Evolutionary conservation across 1,140 invertebrate genomes (phyloP).

Genomic region (Drosophila arawakana): DNA sequence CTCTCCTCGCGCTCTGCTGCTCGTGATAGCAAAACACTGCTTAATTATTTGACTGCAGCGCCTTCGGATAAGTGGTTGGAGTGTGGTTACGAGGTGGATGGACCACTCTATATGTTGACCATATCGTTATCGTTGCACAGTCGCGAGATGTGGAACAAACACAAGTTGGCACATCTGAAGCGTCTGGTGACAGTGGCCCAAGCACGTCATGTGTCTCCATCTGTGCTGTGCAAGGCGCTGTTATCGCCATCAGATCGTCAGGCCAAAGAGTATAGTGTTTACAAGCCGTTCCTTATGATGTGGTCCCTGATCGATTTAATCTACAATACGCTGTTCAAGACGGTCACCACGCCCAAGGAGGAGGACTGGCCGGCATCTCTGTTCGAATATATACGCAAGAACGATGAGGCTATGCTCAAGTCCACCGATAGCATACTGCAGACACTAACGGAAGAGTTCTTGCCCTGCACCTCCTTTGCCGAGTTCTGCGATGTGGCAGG

Average conservation of each 20-base stretch:
- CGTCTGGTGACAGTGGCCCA: conserved; percentile 93
- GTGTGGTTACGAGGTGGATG: conserved; percentile 94
- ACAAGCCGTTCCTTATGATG: conserved; percentile 94
- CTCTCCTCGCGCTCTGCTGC: conserved; percentile 80
- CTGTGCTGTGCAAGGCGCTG: conserved; percentile 86
- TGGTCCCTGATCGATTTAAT: conserved; percentile 92
- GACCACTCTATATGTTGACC: conserved; percentile 93
- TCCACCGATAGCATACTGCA: conserved; percentile 93
- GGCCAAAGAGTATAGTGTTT: conserved; percentile 91
- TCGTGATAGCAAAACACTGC: conserved; percentile 90
- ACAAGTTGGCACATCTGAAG: conserved; percentile 90
- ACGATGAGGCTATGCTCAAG: conserved; percentile 95
- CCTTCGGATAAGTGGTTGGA: conserved; percentile 89
- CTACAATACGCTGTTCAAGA: conserved; percentile 89
- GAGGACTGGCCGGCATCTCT: conserved; percentile 94
- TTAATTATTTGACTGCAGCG: conserved; percentile 88
- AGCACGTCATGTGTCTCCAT: conserved; percentile 87
- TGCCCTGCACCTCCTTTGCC: conserved; percentile 94
- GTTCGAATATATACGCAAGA: conserved; percentile 96
- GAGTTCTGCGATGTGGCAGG: conserved; percentile 96
- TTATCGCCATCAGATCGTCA: conserved; percentile 84
- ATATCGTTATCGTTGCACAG: conserved; percentile 92
- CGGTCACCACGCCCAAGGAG: conserved; percentile 89
- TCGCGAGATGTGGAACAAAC: conserved; percentile 88
- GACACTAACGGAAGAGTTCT: conserved; percentile 94